These are phyloP conservation scores for Paedocypris micromegethes DNA, from an alignment of 2,797 vertebrate genomes.

Conservation along the genomic window DNA sequence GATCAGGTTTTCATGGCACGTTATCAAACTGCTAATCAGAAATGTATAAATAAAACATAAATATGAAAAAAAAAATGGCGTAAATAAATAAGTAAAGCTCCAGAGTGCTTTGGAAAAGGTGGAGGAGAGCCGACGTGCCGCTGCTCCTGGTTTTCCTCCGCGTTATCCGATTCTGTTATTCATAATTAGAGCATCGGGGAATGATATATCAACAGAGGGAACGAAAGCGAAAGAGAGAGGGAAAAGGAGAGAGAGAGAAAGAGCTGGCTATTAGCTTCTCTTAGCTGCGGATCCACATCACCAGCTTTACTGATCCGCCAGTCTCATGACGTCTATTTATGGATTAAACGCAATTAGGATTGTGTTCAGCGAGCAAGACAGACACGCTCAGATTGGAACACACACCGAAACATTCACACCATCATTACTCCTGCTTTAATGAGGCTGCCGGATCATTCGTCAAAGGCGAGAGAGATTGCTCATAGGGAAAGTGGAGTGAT, in stretches of 20 bases:
- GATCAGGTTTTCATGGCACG: no score
- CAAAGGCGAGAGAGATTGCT: constrained; percentile 14
- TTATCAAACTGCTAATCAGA: no score
- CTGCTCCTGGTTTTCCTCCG: no score
- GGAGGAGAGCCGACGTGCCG: no score
- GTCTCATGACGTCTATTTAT: constrained; percentile 31
- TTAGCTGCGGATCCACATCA: constrained; percentile 9
- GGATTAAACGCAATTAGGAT: constrained; percentile 26
- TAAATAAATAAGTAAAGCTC: no score
- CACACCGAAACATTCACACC: constrained; percentile 2
- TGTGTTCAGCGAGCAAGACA: neutral
- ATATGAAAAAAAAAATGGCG: no score
- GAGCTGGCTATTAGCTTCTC: constrained; percentile 19
- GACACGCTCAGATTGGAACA: constrained; percentile 10
- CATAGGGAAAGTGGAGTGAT: constrained; percentile 15
- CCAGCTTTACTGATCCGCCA: constrained; percentile 10
- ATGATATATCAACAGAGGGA: constrained; percentile 12
- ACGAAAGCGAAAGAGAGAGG: neutral
- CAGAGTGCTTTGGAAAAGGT: no score
- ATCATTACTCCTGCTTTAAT: constrained; percentile 17
- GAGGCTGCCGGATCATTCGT: constrained; percentile 4
- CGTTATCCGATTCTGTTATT: no score
- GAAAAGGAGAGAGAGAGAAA: neutral
- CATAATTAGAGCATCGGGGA: no score
- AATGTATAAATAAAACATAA: no score